Percentiles rank a stretch among this genome's conserved stretches.
Evolutionary conservation across 2,113 vertebrate genomes (phyloP).

Genomic region (Oceanodroma tethys): DNA sequence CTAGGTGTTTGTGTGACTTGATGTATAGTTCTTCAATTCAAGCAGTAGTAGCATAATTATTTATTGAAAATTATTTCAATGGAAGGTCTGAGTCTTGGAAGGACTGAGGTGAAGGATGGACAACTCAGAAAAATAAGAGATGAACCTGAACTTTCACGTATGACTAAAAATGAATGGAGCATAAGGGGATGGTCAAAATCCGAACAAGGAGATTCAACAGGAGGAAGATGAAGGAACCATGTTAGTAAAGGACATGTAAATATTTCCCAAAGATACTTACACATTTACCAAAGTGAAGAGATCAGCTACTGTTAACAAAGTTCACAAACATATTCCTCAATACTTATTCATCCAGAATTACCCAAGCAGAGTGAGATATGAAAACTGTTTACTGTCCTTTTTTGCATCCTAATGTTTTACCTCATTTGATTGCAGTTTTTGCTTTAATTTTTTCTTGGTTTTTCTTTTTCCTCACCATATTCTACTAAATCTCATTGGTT

Average conservation of each 20-base stretch:
- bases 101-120: background rate
- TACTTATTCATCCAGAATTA: background rate
- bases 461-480: background rate
- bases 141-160: background rate
- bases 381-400: background rate
- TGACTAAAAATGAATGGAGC: background rate
- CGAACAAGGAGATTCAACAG: background rate
- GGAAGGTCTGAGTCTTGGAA: background rate
- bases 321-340: background rate
- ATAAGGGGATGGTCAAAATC: background rate
- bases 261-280: background rate
- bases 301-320: background rate
- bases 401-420: background rate
- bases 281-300: background rate
- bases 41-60: background rate
- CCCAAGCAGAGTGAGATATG: background rate
- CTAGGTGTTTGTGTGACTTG: background rate
- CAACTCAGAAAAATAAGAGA: background rate
- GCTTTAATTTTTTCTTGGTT: background rate
- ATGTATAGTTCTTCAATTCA: background rate
- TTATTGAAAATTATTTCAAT: background rate
- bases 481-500: background rate
- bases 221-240: background rate
- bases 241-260: background rate
- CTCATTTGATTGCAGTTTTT: background rate